Evolutionary conservation across 2,888 invertebrate species (phyloP), one percentile per base, ranked within the genome.

Genomic region (Tethea ocularis): DNA sequence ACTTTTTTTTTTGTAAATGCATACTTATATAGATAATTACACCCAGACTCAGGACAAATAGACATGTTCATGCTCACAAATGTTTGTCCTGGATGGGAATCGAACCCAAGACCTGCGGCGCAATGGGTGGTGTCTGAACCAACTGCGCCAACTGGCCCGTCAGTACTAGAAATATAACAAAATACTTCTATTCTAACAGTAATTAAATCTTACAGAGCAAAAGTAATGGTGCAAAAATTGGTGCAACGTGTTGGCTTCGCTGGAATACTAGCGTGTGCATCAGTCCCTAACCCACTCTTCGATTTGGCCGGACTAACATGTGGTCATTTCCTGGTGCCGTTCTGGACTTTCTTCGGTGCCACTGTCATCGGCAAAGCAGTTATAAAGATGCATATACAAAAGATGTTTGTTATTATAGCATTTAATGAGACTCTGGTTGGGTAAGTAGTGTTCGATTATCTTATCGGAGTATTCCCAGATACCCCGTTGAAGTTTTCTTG

Each of bases 271-370:
- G 97, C 98, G 0, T 99, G 99, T 89, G 99, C 99, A 52, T 91
- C 98, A 94, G 98, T 99, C 77, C 99, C 99, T n/a, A 99, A 99
- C 93, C 99, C 99, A 0, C 90, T 99, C 63, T 99, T 99, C 88
- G 99, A 99, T 89, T 93, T 99, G 82, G 99, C 99, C 23, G 99
- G 99, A 0, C 97, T 99, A 38, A 99, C 99, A 0, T 99, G 99
- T 86, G 99, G 99, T 0, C 99, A 99, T 88, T 99, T 99, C 87
- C 94, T 99, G 62, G 98, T 99, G 72, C 99, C 99, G 15, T 99
- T 99, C 92, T 99, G 99, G 98, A 99, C 99, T 3, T 99, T 99
- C 94, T 99, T 99, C 89, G 99, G 99, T 41, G 99, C 99, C 61
- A 99, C 99, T 0, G 94, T 99, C 1, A 96, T 99, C 61, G 99